Conservation (phyloP, 1,140 invertebrate species). For the Macrobrachium nipponense region DNA sequence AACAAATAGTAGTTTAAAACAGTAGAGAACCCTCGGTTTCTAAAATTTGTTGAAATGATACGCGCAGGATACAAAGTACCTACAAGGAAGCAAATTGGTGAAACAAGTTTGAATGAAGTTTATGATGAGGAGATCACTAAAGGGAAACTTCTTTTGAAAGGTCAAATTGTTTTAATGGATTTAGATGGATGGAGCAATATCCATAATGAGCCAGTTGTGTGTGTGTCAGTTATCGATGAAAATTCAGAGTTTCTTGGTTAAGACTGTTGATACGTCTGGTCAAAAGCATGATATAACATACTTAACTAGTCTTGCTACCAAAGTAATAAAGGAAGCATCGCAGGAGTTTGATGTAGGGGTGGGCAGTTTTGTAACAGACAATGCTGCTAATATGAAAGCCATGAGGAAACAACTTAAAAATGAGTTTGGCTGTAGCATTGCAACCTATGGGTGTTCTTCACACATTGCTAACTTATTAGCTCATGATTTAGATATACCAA, state of each 20-base stretch:
- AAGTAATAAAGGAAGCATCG: slow-evolving; percentile 1
- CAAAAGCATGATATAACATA: slow-evolving; percentile 20
- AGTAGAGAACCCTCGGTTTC: slow-evolving; percentile 7
- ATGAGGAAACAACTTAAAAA: no score
- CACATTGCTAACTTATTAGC: no score
- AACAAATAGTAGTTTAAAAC: slow-evolving; percentile 12
- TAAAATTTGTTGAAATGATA: slow-evolving; percentile 20
- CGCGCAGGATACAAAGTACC: slow-evolving; percentile 6
- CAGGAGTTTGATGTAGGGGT: no score
- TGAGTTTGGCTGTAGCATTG: no score
- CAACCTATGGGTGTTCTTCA: no score
- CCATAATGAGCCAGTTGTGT: no score
- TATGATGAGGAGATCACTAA: slow-evolving; percentile 12
- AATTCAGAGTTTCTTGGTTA: slow-evolving; percentile 25
- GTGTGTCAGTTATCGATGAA: slow-evolving; percentile 11
- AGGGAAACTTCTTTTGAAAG: slow-evolving; percentile 7
- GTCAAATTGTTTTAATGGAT: slow-evolving; percentile 1
- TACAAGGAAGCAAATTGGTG: slow-evolving; percentile 3
- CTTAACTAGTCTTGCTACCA: no score
- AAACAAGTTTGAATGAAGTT: slow-evolving; percentile 5
- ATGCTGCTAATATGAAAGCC: no score
- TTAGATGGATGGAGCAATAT: slow-evolving; percentile 1
- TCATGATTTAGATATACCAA: no score
- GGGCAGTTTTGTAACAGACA: slow-evolving; percentile 22
- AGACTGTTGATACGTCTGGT: slow-evolving; percentile 12